These are phyloP conservation scores for Hippocampus kuda DNA, from an alignment of 2,797 vertebrate species.

Conservation along the genomic window DNA sequence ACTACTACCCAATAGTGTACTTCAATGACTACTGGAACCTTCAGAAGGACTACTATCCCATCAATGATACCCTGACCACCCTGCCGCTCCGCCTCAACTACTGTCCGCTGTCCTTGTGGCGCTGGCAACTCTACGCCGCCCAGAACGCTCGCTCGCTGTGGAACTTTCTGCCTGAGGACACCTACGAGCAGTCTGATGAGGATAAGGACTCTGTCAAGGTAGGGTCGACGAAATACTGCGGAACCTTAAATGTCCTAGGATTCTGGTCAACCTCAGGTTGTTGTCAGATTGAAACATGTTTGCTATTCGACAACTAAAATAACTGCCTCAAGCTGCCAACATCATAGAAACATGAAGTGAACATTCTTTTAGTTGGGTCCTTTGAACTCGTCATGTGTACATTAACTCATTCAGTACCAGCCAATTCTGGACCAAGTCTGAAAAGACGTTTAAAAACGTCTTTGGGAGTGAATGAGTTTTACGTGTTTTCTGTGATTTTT, in stretches of 20 bases:
- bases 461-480: no score
- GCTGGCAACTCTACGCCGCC: slow-evolving; percentile 93
- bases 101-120: slow-evolving; percentile 89
- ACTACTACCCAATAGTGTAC: slow-evolving; percentile 93
- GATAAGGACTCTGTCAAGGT: slow-evolving; percentile 97
- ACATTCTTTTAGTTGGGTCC: no score
- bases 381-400: no score
- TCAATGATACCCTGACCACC: slow-evolving; percentile 75
- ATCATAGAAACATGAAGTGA: no score
- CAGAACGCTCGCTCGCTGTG: slow-evolving; percentile 87
- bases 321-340: background rate
- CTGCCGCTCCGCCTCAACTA: slow-evolving; percentile 80
- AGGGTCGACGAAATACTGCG: background rate
- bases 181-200: slow-evolving; percentile 92
- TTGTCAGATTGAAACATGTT: no score
- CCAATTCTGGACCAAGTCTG: no score
- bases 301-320: background rate
- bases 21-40: slow-evolving; percentile 99
- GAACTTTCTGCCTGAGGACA: slow-evolving; percentile 89
- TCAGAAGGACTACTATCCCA: slow-evolving; percentile 89
- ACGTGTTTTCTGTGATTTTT: no score
- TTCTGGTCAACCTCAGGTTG: no score
- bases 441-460: no score
- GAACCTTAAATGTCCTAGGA: background rate
- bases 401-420: no score